Evolutionary conservation across 35 echinoderm and acorn worm genomes (phyloP).

Genomic region (Ptychodera flava): DNA sequence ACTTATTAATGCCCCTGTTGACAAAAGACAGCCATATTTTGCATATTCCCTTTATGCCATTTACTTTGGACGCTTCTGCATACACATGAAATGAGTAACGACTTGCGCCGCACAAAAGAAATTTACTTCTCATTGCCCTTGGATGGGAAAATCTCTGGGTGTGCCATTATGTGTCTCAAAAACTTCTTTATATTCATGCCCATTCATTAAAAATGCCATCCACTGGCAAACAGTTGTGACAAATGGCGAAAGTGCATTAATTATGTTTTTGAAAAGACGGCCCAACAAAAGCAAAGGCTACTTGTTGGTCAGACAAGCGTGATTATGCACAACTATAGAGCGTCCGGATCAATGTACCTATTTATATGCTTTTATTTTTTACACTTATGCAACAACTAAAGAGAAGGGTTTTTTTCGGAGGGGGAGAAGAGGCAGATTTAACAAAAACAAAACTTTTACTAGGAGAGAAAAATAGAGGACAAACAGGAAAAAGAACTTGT

Average conservation of each 20-base stretch:
- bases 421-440: no score
- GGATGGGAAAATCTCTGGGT: background rate
- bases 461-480: no score
- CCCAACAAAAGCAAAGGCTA: background rate
- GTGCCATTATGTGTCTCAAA: background rate
- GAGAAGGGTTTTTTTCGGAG: no score
- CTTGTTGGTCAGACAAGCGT: background rate
- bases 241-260: background rate
- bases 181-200: background rate
- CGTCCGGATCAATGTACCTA: background rate
- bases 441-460: no score
- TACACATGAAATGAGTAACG: background rate
- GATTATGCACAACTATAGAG: background rate
- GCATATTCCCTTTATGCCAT: background rate
- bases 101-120: background rate
- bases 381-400: background rate
- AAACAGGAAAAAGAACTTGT: no score
- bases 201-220: background rate
- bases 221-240: background rate
- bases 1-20: constrained; percentile 1
- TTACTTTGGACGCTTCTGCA: background rate
- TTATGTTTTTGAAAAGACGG: background rate
- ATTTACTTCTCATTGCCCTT: background rate
- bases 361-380: background rate
- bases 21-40: background rate